Base-by-base conservation (phyloP, 2,797 vertebrate species). In the Chloroceryle amazona region DNA sequence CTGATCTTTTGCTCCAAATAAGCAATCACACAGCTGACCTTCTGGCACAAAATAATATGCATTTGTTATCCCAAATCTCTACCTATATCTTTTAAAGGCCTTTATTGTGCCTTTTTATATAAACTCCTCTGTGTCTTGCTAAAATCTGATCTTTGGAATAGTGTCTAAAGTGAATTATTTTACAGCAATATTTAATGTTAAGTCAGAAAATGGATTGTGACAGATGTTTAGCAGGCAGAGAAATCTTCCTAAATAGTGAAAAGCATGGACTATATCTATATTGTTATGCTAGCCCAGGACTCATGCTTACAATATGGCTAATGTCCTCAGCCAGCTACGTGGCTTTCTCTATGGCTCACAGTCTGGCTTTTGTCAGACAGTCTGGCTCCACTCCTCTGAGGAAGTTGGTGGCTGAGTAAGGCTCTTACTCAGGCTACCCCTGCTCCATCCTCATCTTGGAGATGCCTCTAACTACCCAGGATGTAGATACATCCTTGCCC, bases 181-280 rank as follows among this genome's bases (percentile, higher is more conserved):
- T 83, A 65, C 23, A 67, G 18, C 16, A 42, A 63, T 83, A 54
- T 65, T 60, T 62, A 71, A 49, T 55, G 16, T 1, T 68, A 65
- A 46, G 54, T 88, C 37, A 81, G 54, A 86, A 84, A 94, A 88
- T 31, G 6, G n/a, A 42, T 78, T 39, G 21, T 2, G 15, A 54
- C 39, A 71, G 90, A 86, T 61, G 41, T 92, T 94, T 92, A 88
- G 25, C 66, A 92, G 61, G 49, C 72, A 61, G n/a, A 81, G 33
- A 78, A 89, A 55, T 67, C 41, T 65, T 91, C 58, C 46, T 66
- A 44, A 68, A 61, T 20, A 72, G 10, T 44, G 49, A 68, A 72
- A 80, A 93, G 6, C 35, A 17, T 55, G 65, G 51, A 41, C 31
- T 70, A 1, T 29, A 25, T 5, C 2, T 63, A 6, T 42, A 19